Evolutionary conservation across 2,113 vertebrate genomes (phyloP).

Genomic region (Stegastes partitus): DNA sequence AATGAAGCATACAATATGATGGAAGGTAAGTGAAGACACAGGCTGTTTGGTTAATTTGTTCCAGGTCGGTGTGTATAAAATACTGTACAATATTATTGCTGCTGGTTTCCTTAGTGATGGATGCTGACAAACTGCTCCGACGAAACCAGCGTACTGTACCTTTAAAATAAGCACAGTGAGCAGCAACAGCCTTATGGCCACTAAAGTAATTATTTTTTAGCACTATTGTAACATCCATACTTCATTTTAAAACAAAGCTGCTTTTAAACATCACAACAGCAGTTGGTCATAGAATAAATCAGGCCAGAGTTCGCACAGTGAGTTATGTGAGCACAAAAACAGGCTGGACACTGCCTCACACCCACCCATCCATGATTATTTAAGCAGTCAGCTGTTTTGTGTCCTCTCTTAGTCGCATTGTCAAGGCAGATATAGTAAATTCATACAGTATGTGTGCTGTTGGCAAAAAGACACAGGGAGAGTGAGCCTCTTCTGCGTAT

Average conservation of each 20-base stretch:
- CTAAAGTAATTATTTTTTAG: conserved; percentile 18
- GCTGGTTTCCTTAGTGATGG: conserved; percentile 64
- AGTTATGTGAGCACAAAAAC: conserved; percentile 23
- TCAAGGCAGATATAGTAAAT: conserved; percentile 45
- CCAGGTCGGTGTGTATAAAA: conserved; percentile 51
- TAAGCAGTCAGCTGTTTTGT: conserved; percentile 4
- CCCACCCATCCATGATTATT: conserved; percentile 4
- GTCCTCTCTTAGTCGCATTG: conserved; percentile 5
- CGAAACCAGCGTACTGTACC: conserved; percentile 1
- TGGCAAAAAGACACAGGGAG: conserved; percentile 35
- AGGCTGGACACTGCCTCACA: not conserved
- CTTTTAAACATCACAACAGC: not conserved
- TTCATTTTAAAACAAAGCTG: not conserved
- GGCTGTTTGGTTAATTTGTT: conserved; percentile 21
- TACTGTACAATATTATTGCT: conserved; percentile 62
- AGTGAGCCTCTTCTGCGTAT: conserved; percentile 31
- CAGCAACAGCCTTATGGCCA: conserved; percentile 29
- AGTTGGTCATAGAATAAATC: conserved; percentile 11
- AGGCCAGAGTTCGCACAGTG: conserved; percentile 1
- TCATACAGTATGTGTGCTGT: conserved; percentile 28
- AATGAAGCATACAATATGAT: conserved; percentile 35
- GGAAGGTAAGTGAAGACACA: conserved; percentile 33
- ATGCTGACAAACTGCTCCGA: conserved; percentile 15
- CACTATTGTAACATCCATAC: not conserved
- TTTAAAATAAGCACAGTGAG: conserved; percentile 21